Base-by-base conservation (phyloP, 2,797 vertebrate genomes). In the Enteromius afrohamiltoni region DNA sequence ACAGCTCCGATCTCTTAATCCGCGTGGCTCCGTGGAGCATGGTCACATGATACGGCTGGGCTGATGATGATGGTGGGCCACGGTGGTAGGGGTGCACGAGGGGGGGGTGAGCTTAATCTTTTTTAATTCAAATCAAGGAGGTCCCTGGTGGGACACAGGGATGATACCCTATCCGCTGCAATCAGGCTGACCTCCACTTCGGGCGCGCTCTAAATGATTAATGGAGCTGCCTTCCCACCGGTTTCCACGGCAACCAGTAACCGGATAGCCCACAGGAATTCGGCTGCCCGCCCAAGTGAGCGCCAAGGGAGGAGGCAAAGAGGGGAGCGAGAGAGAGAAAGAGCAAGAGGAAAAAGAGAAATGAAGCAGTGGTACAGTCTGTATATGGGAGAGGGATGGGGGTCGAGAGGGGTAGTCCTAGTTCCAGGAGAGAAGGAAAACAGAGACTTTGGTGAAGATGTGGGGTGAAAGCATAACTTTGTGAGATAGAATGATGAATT, bases 151-250 rank as follows among this genome's bases (percentile, higher is more conserved):
- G 95, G 95, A 95, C 92, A 92, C 89, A 91, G 92, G 95, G 97
- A 98, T 98, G 98, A 99, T 97, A 99, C 97, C 95, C 95, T 97
- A 99, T 98, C 97, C 96, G 96, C 96, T 95, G 96, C 97, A 99
- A 98, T 99, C 97, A 99, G 97, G 96, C 97, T 98, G 98, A 98
- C 98, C 98, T 98, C 97, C 97, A 97, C 97, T 97, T 95, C 93
- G 90, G 93, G 97, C 93, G 93, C 93, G 95, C 96, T 98, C 96
- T 99, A 98, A 99, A 99, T 99, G 98, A 99, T 99, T 99, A 98
- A 99, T 99, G 98, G 97, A 98, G 97, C 96, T 97, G 97, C 97
- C 98, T 99, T 96, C 95, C 95, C 95, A 95, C 96, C 96, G 92
- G 98, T 99, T 96, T 96, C 97, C 95, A 98, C 96, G 96, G 97